Base-by-base conservation (phyloP, 2,888 invertebrate genomes). In the Caenorhabditis zanzibari region DNA sequence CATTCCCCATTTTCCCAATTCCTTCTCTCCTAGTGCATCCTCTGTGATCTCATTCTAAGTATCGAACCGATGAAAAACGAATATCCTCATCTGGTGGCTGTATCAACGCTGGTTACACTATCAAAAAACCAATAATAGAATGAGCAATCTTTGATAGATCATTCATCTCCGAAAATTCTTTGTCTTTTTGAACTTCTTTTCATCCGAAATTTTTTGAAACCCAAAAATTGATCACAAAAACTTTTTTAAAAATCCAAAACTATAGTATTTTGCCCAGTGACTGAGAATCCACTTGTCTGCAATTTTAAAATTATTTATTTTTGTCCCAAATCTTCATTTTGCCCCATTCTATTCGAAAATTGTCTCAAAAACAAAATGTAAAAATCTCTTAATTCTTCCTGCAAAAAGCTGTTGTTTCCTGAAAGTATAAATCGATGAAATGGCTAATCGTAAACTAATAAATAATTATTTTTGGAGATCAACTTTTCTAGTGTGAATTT, bases 41-140 rank as follows among this genome's bases (percentile, higher is more conserved):
- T 35, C 79, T 79, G 79, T 79, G 79, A 79, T 79, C 79, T 79
- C 79, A 56, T 71, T 71, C 61, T 71, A 44, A 79, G 63, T 56
- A 79, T 71, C 56, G 38, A 79, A 44, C 71, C 71, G 64, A 71
- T 72, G 63, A 72, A 64, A 77, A 71, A 56, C 71, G 32, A 77
- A 69, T 71, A 71, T 79, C 69, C 32, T 61, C 28, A 66, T 77
- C 71, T 64, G 71, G 38, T 63, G 64, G 63, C 56, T 26, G 28
- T 64, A 16, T 61, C 19, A 41, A 44, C 12, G 38, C 71, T 79
- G 71, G 79, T 79, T 79, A 68, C 4, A 22, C n/a, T 56, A 56
- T 44, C 58, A 2, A 16, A 56, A 56, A 69, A 38, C 49, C 49
- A 12, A 44, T 56, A n/a, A 16, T 22, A 68, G 68, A 68, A 64